Conservation (phyloP, 2,797 vertebrate species). For the Sibirionetta formosa region DNA sequence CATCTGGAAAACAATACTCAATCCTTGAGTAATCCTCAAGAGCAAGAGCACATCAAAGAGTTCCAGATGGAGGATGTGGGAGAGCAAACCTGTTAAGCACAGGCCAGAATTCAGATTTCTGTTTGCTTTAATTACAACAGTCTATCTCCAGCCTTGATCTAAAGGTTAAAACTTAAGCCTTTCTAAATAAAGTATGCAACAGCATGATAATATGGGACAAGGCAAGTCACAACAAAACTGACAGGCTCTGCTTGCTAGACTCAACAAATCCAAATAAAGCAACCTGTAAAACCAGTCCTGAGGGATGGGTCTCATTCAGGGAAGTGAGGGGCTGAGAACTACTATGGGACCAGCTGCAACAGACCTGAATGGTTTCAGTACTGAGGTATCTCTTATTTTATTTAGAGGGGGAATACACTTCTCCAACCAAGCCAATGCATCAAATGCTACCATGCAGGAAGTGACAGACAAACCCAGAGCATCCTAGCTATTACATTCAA, state of each 20-base stretch:
- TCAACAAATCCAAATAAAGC: neutral
- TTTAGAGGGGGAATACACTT: neutral
- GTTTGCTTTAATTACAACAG: neutral
- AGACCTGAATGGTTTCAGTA: neutral
- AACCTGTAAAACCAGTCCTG: conserved; percentile 19
- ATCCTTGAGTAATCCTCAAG: neutral
- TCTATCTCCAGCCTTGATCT: neutral
- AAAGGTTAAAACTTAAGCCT: neutral
- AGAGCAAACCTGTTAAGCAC: neutral
- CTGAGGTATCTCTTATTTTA: neutral
- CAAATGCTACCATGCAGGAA: neutral
- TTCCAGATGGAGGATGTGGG: neutral
- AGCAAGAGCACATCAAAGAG: neutral
- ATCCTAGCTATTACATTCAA: neutral
- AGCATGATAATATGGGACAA: neutral
- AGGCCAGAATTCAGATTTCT: neutral
- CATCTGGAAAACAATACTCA: neutral
- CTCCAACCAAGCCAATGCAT: neutral
- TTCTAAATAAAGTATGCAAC: neutral
- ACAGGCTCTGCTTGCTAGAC: neutral
- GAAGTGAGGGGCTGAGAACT: neutral
- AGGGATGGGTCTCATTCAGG: neutral
- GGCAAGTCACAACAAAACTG: neutral
- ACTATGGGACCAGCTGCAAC: neutral
- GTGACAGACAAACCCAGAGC: neutral